Evolutionary conservation across 1,140 invertebrate genomes (phyloP).

Genomic region (Idris sp.): DNA sequence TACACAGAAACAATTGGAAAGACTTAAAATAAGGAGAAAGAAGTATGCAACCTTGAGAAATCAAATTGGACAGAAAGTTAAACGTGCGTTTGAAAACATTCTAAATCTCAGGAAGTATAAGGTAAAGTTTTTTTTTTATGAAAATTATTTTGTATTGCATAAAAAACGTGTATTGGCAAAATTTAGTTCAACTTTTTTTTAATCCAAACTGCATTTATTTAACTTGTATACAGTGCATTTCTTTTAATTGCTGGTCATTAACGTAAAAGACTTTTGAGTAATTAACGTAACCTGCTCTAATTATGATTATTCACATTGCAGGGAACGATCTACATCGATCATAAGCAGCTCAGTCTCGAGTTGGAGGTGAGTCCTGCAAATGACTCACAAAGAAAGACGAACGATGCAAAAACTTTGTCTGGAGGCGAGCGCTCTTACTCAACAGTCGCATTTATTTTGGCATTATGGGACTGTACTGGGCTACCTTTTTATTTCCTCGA

Average conservation of each 20-base stretch:
- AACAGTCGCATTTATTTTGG: slow-evolving; percentile 95
- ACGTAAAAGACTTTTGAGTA: background rate
- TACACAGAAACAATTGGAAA: slow-evolving; percentile 72
- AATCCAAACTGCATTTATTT: no score
- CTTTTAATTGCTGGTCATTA: slow-evolving; percentile 4
- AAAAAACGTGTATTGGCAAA: no score
- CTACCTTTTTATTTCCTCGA: slow-evolving; percentile 97
- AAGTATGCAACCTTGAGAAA: slow-evolving; percentile 74
- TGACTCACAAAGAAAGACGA: slow-evolving; percentile 62
- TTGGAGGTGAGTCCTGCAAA: slow-evolving; percentile 81
- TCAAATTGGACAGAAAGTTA: slow-evolving; percentile 74
- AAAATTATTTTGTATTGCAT: background rate
- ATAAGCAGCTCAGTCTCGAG: slow-evolving; percentile 79
- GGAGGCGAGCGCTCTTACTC: slow-evolving; percentile 97
- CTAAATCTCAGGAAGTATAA: slow-evolving; percentile 77
- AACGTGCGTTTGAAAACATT: slow-evolving; percentile 77
- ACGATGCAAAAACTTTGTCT: slow-evolving; percentile 83
- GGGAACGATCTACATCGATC: slow-evolving; percentile 82
- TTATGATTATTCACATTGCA: slow-evolving; percentile 59
- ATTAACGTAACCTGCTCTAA: slow-evolving; percentile 7
- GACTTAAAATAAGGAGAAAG: slow-evolving; percentile 70
- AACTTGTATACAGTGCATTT: no score
- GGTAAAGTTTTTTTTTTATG: slow-evolving; percentile 61
- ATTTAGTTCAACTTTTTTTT: no score
- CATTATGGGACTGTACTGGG: slow-evolving; percentile 94